Conservation (phyloP, 2,888 invertebrate genomes). For the Drosophila nigritarsus region DNA sequence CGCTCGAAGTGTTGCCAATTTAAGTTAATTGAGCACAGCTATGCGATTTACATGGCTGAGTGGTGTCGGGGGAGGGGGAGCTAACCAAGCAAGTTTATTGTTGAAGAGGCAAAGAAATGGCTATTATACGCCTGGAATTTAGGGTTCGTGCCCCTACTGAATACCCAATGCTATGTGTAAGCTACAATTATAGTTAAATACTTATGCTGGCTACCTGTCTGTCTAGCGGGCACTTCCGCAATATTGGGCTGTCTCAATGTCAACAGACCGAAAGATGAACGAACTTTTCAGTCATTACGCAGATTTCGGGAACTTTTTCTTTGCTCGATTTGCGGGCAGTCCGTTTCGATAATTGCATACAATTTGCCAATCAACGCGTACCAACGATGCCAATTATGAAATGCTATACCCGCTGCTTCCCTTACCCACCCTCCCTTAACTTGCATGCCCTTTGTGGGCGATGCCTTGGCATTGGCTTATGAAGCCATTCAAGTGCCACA, state of each 20-base stretch:
- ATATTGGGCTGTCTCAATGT: slow-evolving; percentile 64
- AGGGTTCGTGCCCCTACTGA: slow-evolving; percentile 45
- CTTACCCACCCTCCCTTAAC: not conserved
- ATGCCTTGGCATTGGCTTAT: slow-evolving; percentile 70
- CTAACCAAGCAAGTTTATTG: slow-evolving; percentile 18
- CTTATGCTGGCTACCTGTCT: slow-evolving; percentile 23
- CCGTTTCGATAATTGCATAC: slow-evolving; percentile 74
- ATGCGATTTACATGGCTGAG: slow-evolving; percentile 59
- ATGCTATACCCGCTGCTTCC: slow-evolving; percentile 25
- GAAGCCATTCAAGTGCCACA: slow-evolving; percentile 70
- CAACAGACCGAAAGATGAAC: slow-evolving; percentile 71
- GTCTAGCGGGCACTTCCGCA: slow-evolving; percentile 62
- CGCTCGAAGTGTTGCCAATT: slow-evolving; percentile 68
- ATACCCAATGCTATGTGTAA: slow-evolving; percentile 50
- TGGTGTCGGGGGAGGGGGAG: slow-evolving; percentile 1
- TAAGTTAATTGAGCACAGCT: slow-evolving; percentile 65
- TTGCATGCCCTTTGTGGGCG: slow-evolving; percentile 31
- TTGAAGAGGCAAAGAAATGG: slow-evolving; percentile 46
- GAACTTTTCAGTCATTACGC: slow-evolving; percentile 61
- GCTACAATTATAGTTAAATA: slow-evolving; percentile 67
- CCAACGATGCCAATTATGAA: slow-evolving; percentile 75
- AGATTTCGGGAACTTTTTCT: slow-evolving; percentile 51
- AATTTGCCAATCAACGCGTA: slow-evolving; percentile 79
- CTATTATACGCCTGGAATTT: slow-evolving; percentile 9
- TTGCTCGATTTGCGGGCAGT: slow-evolving; percentile 20